Percentiles rank a stretch among this genome's conserved stretches.
These are phyloP conservation scores for Glareola pratincola DNA, from an alignment of 2,113 vertebrate genomes.

Conservation along the genomic window DNA sequence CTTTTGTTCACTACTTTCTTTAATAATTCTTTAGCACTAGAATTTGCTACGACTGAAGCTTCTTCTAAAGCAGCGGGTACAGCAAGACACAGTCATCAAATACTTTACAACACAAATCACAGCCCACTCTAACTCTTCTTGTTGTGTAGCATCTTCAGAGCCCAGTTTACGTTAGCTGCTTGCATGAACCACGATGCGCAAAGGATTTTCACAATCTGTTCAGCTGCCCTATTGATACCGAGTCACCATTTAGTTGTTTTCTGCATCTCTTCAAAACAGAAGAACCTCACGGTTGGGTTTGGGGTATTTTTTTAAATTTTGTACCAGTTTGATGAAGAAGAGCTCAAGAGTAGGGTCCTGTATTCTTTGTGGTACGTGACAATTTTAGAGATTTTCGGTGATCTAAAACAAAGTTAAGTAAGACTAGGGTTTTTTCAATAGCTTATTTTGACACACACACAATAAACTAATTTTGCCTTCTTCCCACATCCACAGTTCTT, in stretches of 20 bases:
- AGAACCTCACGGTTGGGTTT: not conserved
- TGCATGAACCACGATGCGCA: not conserved
- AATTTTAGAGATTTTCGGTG: not conserved
- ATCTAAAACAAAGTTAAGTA: not conserved
- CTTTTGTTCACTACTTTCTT: not conserved
- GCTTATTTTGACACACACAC: not conserved
- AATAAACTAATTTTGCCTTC: constrained; percentile 6
- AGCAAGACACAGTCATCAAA: not conserved
- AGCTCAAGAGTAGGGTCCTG: not conserved
- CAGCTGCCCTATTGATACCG: not conserved
- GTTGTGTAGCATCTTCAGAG: not conserved
- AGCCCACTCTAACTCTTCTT: not conserved
- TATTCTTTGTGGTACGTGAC: not conserved
- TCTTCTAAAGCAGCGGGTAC: not conserved
- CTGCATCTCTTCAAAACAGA: not conserved
- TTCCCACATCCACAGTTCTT: constrained; percentile 15
- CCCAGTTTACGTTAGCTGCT: not conserved
- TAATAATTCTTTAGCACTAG: not conserved
- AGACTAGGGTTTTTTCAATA: not conserved
- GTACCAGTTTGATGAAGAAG: not conserved
- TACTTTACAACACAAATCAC: not conserved
- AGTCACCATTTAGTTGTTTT: not conserved
- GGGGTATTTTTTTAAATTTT: not conserved
- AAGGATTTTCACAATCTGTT: not conserved
- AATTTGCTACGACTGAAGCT: not conserved